Percentiles rank a stretch among this genome's conserved stretches.
These are phyloP conservation scores for Drosophila biarmipes DNA, from an alignment of 1,140 invertebrate species.

Conservation along the genomic window DNA sequence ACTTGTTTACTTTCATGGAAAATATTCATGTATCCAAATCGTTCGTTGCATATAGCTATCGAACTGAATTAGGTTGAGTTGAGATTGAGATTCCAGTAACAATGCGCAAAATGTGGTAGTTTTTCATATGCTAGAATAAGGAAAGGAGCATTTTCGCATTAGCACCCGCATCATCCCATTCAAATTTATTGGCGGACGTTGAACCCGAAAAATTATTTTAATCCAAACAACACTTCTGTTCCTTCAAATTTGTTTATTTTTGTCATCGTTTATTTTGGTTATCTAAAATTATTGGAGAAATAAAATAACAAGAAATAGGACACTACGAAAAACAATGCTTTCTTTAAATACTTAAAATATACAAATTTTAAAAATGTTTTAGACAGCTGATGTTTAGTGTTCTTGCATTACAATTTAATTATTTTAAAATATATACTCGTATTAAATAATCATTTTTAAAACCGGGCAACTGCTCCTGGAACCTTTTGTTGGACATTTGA, in stretches of 20 bases:
- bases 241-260: conserved; percentile 45
- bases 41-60: conserved; percentile 1
- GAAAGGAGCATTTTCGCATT: too few species aligned
- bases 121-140: too few species aligned
- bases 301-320: conserved; percentile 72
- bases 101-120: too few species aligned
- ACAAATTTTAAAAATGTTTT: conserved; percentile 46
- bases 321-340: conserved; percentile 42
- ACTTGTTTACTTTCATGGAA: conserved; percentile 29
- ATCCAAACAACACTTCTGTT: conserved; percentile 18
- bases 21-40: conserved; percentile 1
- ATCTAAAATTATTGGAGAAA: conserved; percentile 60
- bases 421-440: conserved; percentile 35
- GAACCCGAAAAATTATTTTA: conserved; percentile 13
- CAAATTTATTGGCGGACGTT: conserved; percentile 22
- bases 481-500: conserved; percentile 8
- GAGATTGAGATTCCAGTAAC: too few species aligned
- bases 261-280: conserved; percentile 54
- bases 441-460: conserved; percentile 40
- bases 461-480: conserved; percentile 45
- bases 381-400: conserved; percentile 34
- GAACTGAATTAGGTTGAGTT: conserved; percentile 3
- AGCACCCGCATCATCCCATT: conserved; percentile 20
- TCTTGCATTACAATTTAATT: conserved; percentile 36
- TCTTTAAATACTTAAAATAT: conserved; percentile 49